Conservation (phyloP, 1,140 invertebrate genomes). For the Cydia splendana region DNA sequence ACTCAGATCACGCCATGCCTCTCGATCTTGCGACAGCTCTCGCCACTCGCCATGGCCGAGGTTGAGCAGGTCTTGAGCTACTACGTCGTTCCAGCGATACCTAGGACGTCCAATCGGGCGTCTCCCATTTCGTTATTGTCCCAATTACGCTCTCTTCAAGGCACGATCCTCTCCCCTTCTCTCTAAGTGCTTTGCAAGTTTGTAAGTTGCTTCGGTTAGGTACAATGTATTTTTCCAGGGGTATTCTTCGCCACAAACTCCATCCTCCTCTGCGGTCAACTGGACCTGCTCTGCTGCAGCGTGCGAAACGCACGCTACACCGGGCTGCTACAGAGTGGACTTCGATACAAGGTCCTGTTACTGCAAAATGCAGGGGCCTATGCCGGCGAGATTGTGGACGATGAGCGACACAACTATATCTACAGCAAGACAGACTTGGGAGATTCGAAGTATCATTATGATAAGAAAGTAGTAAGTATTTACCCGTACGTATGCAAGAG, state of each 20-base stretch:
- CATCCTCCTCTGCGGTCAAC: conserved; percentile 66
- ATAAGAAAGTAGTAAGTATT: conserved; percentile 47
- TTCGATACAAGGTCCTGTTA: conserved; percentile 42
- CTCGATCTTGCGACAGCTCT: too few relatives aligned
- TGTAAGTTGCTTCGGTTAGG: too few relatives aligned
- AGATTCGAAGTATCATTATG: conserved; percentile 55
- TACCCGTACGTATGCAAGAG: too few relatives aligned
- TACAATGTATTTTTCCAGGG: conserved; percentile 43
- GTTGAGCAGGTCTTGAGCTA: too few relatives aligned
- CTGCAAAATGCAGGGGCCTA: background rate
- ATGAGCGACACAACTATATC: conserved; percentile 57
- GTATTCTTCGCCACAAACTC: conserved; percentile 64
- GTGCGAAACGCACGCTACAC: conserved; percentile 62
- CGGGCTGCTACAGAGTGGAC: conserved; percentile 52
- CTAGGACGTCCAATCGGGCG: too few relatives aligned
- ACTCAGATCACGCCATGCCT: too few relatives aligned
- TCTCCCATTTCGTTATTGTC: too few relatives aligned
- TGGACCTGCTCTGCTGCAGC: conserved; percentile 65
- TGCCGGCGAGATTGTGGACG: conserved; percentile 43
- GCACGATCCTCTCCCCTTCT: too few relatives aligned
- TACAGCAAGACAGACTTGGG: conserved; percentile 54
- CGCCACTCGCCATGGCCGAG: too few relatives aligned
- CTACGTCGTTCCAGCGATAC: too few relatives aligned
- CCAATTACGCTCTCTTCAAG: too few relatives aligned
- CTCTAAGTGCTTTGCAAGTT: too few relatives aligned